A percentile compares a stretch with the other conserved stretches of the same genome.
Evolutionary conservation across 1,140 invertebrate genomes (phyloP).

Genomic region (Drosophila pseudoobscura): DNA sequence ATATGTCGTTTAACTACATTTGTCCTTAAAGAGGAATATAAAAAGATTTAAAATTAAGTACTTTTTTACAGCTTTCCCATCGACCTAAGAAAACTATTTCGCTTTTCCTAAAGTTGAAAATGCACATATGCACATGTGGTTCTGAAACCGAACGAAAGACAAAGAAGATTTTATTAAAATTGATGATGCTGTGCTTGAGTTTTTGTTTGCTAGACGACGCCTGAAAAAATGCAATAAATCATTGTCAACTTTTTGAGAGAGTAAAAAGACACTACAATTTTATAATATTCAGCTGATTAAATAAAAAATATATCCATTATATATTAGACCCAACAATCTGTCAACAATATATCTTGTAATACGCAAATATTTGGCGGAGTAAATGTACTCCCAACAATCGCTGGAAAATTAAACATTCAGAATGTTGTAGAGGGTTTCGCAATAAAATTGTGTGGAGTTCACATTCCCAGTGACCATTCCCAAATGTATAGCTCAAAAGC

Average conservation of each 20-base stretch:
- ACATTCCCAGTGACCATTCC: too few species aligned
- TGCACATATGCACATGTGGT: constrained; percentile 29
- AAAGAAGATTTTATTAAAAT: constrained; percentile 46
- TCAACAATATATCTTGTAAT: too few species aligned
- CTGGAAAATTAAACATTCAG: background rate
- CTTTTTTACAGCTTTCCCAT: too few species aligned
- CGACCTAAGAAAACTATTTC: constrained; percentile 1
- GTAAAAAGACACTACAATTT: background rate
- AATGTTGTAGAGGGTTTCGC: background rate
- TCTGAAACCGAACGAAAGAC: background rate
- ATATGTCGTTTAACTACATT: background rate
- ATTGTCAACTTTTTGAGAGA: constrained; percentile 25
- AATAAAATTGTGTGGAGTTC: background rate
- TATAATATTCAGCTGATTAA: background rate
- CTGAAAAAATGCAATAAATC: constrained; percentile 35
- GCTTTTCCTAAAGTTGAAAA: background rate
- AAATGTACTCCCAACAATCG: too few species aligned
- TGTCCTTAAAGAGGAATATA: too few species aligned
- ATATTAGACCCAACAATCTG: too few species aligned
- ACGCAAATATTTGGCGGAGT: too few species aligned
- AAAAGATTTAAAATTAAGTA: too few species aligned
- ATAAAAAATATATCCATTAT: background rate
- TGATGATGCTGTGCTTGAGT: constrained; percentile 32
- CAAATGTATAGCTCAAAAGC: too few species aligned
- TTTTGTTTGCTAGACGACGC: constrained; percentile 27